Conservation (phyloP, 1,140 invertebrate genomes). For the Formica exsecta region DNA sequence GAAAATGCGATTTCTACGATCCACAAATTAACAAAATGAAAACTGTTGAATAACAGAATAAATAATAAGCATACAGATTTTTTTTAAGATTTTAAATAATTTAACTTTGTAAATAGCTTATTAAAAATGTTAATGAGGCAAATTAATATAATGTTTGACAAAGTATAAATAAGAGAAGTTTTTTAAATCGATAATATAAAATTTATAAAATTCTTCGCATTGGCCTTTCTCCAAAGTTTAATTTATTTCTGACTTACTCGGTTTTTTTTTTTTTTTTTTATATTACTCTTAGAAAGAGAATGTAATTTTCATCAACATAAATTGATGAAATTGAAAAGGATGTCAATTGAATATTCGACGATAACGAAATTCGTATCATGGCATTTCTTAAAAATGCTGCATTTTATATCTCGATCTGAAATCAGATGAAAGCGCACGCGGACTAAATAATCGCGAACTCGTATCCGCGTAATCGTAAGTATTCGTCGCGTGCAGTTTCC, state of each 20-base stretch:
- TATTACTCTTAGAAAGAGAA: background rate
- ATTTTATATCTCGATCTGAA: background rate
- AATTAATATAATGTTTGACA: background rate
- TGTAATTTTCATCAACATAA: background rate
- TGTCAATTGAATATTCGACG: slow-evolving; percentile 2
- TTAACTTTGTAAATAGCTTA: background rate
- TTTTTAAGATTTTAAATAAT: background rate
- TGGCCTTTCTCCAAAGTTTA: background rate
- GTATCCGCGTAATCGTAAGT: slow-evolving; percentile 44
- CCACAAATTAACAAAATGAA: background rate
- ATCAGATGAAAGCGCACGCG: slow-evolving; percentile 11
- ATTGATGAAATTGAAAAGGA: background rate
- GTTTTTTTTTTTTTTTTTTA: background rate
- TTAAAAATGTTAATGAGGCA: background rate
- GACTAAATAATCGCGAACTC: slow-evolving; percentile 34
- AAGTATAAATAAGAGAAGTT: background rate
- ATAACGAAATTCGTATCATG: background rate
- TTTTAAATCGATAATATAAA: background rate
- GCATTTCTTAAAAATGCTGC: slow-evolving; percentile 5
- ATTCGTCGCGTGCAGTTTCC: slow-evolving; percentile 47
- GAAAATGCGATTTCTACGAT: background rate
- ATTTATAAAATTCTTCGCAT: background rate
- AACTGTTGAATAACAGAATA: background rate
- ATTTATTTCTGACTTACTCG: background rate
- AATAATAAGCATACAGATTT: too few relatives aligned